Percentiles rank a stretch among this genome's conserved stretches.
phyloP scores from a whole-genome alignment of 2,113 vertebrate genomes.

The Isurus oxyrinchus region DNA sequence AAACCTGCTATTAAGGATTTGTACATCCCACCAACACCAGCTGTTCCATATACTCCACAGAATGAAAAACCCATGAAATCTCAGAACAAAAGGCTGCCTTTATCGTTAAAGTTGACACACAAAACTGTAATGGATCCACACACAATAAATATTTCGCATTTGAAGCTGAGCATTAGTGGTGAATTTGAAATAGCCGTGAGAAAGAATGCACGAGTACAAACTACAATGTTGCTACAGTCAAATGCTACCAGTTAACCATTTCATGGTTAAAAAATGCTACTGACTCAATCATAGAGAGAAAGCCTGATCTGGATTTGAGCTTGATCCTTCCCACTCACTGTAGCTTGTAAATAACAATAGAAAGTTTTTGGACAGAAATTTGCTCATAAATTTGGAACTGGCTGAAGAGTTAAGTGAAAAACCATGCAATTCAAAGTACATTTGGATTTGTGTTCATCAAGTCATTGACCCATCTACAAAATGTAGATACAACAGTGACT shows the following conservation, averaged over 20 bases:
- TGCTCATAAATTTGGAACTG: too few relatives aligned
- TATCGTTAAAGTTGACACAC: background rate
- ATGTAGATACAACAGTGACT: background rate
- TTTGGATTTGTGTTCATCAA: background rate
- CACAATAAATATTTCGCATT: background rate
- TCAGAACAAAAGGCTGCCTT: background rate
- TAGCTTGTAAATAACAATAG: background rate
- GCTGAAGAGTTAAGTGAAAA: background rate
- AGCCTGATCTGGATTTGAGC: background rate
- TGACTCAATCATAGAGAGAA: background rate
- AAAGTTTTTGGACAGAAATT: background rate
- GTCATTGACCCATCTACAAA: background rate
- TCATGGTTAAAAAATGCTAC: background rate
- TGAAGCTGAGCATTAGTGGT: background rate
- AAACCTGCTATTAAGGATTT: constrained; percentile 79
- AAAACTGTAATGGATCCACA: background rate
- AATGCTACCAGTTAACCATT: background rate
- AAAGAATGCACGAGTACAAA: background rate
- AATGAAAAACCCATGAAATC: constrained; percentile 47
- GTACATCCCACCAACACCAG: constrained; percentile 79
- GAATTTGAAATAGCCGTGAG: background rate
- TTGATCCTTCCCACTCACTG: background rate
- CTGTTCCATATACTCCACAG: constrained; percentile 74
- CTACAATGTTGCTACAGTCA: background rate
- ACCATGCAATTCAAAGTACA: background rate